Conservation (phyloP, 2,113 vertebrate species). For the Corythaixoides concolor region DNA sequence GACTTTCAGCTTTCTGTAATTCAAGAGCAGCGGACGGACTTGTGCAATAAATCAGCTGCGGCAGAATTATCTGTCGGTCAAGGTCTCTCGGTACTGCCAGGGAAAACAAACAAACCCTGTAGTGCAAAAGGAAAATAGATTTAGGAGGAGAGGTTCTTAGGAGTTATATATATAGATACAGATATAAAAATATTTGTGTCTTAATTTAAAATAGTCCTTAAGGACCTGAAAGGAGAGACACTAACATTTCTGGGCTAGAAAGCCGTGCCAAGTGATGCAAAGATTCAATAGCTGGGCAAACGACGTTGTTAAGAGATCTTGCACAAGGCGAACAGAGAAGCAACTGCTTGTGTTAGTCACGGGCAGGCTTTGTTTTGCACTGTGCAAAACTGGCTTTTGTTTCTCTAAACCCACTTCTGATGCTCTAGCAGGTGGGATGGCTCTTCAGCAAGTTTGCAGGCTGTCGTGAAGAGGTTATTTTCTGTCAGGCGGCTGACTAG, state of each 20-base stretch:
- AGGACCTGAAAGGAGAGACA: background rate
- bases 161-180: background rate
- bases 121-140: background rate
- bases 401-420: background rate
- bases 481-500: background rate
- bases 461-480: background rate
- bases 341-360: fast-evolving
- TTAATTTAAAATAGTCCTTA: background rate
- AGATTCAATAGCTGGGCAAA: background rate
- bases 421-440: background rate
- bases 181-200: background rate
- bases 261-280: background rate
- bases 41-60: background rate
- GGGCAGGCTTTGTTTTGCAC: background rate
- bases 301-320: background rate
- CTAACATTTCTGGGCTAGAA: background rate
- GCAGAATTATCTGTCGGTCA: slow-evolving; percentile 32
- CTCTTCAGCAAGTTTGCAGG: background rate
- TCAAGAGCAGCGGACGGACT: background rate
- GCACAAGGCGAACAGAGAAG: background rate
- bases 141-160: background rate
- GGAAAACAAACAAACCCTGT: slow-evolving; percentile 13
- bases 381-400: background rate
- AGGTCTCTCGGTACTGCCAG: background rate
- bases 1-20: background rate